Evolutionary conservation across 2,888 invertebrate species (phyloP), one percentile per base, ranked within the genome.

Genomic region (Nezara viridula): DNA sequence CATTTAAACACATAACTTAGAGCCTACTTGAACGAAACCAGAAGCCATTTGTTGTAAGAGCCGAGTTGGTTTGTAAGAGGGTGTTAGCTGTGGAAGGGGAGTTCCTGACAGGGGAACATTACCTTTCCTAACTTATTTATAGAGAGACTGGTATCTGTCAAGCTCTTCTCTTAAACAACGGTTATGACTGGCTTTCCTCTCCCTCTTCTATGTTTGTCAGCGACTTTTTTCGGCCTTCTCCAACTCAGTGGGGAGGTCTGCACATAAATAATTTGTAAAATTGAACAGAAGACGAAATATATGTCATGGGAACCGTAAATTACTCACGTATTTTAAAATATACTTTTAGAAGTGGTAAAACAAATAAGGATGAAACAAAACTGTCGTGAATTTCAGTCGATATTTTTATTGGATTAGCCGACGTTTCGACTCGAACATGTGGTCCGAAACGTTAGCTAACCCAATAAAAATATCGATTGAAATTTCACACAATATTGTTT

Each of bases 141-240:
- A 73, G 66, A 5, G 37, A 7, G 66, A 2, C 66, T 73, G 66
- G 32, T 37, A 5, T 73, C 66, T 73, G 66, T 73, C 19, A 32
- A 37, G 66, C 24, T 37, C 14, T 73, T 37, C 0, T 37, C 37
- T 73, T 73, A 73, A 73, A 32, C 32, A 73, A 32, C 2, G 37
- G 32, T 73, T 73, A 73, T 73, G 66, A 73, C 66, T 73, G 66
- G 19, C 37, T 73, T 73, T 73, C 9, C 32, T 73, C 66, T 37
- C 37, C 19, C 32, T 60, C 27, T 73, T 73, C 32, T 21, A 19
- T 73, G 32, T 73, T 73, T 73, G 66, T 32, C 32, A 73, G 32
- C 66, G 21, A 37, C 66, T 21, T 73, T 60, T 60, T 60, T 60
- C 16, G 1, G 4, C 5, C 27, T 9, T 73, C 32, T 37, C 32